Conservation (phyloP, 2,113 vertebrate species). For the Eurypyga helias region DNA sequence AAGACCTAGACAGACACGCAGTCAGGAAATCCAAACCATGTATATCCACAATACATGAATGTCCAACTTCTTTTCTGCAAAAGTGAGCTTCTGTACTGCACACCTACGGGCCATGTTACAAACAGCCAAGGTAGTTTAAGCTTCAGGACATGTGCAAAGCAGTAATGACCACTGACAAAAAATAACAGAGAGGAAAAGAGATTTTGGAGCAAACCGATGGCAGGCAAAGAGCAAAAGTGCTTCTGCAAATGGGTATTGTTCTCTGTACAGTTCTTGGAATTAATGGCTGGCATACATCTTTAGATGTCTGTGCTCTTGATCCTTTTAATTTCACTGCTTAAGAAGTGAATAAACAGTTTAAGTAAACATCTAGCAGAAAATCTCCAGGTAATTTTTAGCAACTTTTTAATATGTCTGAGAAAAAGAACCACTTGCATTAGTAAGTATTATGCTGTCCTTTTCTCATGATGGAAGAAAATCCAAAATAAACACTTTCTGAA, state of each 20-base stretch:
- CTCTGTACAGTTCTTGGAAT: neutral
- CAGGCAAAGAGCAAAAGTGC: neutral
- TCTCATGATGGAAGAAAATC: neutral
- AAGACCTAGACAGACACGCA: neutral
- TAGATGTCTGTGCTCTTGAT: neutral
- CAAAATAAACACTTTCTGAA: neutral
- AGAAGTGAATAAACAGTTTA: neutral
- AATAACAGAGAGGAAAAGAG: neutral
- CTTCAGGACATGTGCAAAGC: fast-evolving
- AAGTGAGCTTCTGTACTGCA: neutral
- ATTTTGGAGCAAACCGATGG: neutral
- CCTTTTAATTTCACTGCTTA: neutral
- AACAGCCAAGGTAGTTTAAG: neutral
- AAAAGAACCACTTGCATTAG: neutral
- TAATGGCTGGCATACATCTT: neutral
- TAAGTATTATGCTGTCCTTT: neutral
- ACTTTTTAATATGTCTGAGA: neutral
- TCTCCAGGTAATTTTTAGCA: neutral
- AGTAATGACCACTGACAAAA: neutral
- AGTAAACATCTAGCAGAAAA: neutral
- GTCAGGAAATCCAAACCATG: neutral
- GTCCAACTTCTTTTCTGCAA: neutral
- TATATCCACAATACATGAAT: neutral
- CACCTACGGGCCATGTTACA: neutral
- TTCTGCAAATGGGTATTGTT: neutral